A percentile compares a stretch with the other conserved stretches of the same genome.
Conservation (phyloP, 23 tunicate genomes). For the Clavelina lepadiformis region DNA sequence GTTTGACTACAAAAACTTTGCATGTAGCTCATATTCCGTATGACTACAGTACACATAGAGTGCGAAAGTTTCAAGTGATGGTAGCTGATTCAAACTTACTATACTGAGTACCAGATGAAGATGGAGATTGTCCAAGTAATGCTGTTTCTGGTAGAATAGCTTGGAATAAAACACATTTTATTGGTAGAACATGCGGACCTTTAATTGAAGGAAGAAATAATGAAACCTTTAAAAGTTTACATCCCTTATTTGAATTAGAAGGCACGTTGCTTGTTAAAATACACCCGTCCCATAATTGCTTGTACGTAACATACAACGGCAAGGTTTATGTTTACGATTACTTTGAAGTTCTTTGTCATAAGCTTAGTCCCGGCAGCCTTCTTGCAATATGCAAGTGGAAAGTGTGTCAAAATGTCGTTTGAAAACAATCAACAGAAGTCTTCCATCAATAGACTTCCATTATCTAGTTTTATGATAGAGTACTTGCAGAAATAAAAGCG, state of each 20-base stretch:
- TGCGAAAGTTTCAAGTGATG: constrained; percentile 1
- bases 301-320: constrained; percentile 53
- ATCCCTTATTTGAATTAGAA: background rate
- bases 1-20: constrained; percentile 22
- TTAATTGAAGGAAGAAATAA: constrained; percentile 36
- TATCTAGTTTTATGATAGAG: no score
- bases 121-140: constrained; percentile 19
- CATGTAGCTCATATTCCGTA: no score
- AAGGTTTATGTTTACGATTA: constrained; percentile 35
- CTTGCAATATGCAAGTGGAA: constrained; percentile 44
- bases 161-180: constrained; percentile 3
- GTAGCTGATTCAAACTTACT: constrained; percentile 6
- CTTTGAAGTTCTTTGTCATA: constrained; percentile 53
- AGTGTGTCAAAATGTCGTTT: background rate
- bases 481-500: no score
- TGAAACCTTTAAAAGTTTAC: no score
- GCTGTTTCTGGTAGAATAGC: constrained; percentile 58
- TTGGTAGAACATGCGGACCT: constrained; percentile 58
- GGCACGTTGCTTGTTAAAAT: constrained; percentile 6
- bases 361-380: constrained; percentile 32
- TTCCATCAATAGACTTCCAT: background rate
- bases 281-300: constrained; percentile 55
- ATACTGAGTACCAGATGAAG: constrained; percentile 1
- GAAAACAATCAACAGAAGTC: background rate
- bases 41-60: no score